phyloP scores from a whole-genome alignment of 2,113 vertebrate species.

The Bettongia penicillata region DNA sequence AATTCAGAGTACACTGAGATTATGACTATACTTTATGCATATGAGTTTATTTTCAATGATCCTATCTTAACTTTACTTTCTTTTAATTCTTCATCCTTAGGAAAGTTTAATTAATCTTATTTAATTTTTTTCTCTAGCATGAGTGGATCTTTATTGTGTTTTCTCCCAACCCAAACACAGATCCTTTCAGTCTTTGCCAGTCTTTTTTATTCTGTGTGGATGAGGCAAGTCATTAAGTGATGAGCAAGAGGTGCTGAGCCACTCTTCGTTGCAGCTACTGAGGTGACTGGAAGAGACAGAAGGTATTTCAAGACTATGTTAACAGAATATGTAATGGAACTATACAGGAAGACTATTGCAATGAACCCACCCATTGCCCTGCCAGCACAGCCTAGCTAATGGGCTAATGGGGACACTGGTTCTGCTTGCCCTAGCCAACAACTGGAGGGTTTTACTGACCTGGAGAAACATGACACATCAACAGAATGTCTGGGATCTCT shows the following conservation, averaged over 20 bases:
- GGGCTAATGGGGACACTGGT: not conserved
- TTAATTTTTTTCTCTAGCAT: not conserved
- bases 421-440: fast-evolving
- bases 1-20: not conserved
- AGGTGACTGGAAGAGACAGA: not conserved
- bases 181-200: not conserved
- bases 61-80: not conserved
- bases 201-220: not conserved
- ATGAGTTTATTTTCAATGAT: not conserved
- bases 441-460: not conserved
- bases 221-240: not conserved
- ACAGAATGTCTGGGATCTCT: fast-evolving
- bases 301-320: not conserved
- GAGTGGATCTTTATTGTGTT: not conserved
- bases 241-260: not conserved
- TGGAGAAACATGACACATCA: fast-evolving
- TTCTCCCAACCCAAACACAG: not conserved
- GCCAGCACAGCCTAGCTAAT: not conserved
- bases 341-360: not conserved
- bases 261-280: too few relatives aligned
- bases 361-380: not conserved
- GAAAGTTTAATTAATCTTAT: not conserved
- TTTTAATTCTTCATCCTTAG: not conserved
- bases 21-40: not conserved
- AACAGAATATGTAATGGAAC: not conserved